Evolutionary conservation across 2,113 vertebrate species (phyloP).

Genomic region (Ursus arctos): DNA sequence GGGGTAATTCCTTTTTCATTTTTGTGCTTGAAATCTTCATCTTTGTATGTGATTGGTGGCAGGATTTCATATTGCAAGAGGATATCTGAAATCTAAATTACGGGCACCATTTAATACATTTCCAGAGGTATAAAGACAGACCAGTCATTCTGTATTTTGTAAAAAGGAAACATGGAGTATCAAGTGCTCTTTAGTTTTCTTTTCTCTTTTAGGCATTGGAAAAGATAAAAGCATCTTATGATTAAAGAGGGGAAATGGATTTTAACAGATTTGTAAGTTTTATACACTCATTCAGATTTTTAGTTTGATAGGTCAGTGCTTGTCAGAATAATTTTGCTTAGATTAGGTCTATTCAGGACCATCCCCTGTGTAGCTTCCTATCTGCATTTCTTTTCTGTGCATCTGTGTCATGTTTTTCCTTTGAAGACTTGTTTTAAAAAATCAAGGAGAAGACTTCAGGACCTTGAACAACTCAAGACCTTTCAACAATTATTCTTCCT

Average conservation of each 20-base stretch:
- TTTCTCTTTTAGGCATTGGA: constrained; percentile 12
- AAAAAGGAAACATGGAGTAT: not conserved
- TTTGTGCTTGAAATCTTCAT: constrained; percentile 52
- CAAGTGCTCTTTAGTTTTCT: not conserved
- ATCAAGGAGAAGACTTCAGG: not conserved
- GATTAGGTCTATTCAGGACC: not conserved
- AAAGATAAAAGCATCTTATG: not conserved
- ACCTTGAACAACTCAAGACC: not conserved
- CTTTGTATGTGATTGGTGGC: constrained; percentile 32
- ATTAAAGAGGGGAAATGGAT: not conserved
- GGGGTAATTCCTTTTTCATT: constrained; percentile 89
- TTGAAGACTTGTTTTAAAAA: not conserved
- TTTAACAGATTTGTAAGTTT: constrained; percentile 13
- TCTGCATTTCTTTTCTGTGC: not conserved
- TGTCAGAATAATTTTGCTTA: not conserved
- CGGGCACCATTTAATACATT: not conserved
- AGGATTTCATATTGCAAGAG: constrained; percentile 35
- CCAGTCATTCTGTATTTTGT: not conserved
- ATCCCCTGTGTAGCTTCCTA: not conserved
- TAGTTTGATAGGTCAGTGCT: not conserved
- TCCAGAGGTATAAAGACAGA: not conserved
- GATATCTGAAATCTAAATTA: not conserved
- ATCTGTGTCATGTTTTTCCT: not conserved
- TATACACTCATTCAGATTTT: not conserved
- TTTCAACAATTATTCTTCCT: not conserved